Evolutionary conservation across 2,797 vertebrate species (phyloP).

Genomic region (Micropoecilia bifurca): DNA sequence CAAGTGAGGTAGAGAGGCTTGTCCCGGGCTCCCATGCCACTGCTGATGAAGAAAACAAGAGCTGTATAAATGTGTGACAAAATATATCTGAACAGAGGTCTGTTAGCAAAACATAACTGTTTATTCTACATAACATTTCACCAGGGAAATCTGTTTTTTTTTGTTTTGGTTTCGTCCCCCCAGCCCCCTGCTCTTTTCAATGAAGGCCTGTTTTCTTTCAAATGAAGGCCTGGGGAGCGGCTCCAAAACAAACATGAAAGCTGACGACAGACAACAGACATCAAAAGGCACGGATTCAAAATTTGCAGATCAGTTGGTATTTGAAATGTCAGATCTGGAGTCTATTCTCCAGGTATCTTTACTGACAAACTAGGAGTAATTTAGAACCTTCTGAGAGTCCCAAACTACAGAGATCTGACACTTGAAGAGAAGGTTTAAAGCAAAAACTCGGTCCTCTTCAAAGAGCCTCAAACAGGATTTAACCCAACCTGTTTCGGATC

Average conservation of each 20-base stretch:
- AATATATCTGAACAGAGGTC: constrained; percentile 1
- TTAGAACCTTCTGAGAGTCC: constrained; percentile 41
- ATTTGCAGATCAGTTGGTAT: constrained; percentile 55
- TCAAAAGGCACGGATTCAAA: constrained; percentile 49
- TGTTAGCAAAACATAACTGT: constrained; percentile 7
- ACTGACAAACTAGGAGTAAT: constrained; percentile 52
- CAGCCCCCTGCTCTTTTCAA: constrained; percentile 5
- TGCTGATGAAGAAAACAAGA: constrained; percentile 71
- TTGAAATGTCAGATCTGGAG: constrained; percentile 61
- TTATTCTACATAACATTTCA: constrained; percentile 20
- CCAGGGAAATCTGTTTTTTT: constrained; percentile 20
- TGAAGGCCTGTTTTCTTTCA: constrained; percentile 1
- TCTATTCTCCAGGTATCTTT: constrained; percentile 56
- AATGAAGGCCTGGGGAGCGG: constrained; percentile 16
- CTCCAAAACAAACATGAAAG: constrained; percentile 51
- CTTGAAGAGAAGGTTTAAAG: constrained; percentile 47
- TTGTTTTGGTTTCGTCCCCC: neutral
- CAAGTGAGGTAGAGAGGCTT: constrained; percentile 99
- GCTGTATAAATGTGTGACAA: constrained; percentile 24
- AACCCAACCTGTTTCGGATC: constrained; percentile 67
- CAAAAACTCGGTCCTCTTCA: constrained; percentile 59
- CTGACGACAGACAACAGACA: constrained; percentile 39
- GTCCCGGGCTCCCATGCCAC: constrained; percentile 95
- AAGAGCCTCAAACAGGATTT: constrained; percentile 57
- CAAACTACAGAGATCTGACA: constrained; percentile 54